Evolutionary conservation across 2,113 vertebrate genomes (phyloP).

Genomic region (Pica pica): DNA sequence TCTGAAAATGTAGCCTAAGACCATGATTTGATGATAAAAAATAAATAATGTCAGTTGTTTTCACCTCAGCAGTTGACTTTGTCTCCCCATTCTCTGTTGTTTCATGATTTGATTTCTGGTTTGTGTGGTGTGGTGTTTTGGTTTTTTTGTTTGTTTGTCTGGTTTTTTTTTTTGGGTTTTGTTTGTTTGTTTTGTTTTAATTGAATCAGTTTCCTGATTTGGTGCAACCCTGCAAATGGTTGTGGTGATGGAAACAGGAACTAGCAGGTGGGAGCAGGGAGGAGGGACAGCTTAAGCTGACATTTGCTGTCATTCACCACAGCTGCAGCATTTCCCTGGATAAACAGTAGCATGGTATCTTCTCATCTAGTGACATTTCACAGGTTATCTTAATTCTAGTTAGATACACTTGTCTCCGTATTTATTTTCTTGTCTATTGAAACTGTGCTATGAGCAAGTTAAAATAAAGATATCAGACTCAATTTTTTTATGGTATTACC

Average conservation of each 20-base stretch:
- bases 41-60: background rate
- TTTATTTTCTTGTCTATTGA: slow-evolving; percentile 2
- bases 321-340: background rate
- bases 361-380: background rate
- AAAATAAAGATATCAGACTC: background rate
- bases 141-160: background rate
- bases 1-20: background rate
- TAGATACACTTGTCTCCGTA: background rate
- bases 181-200: background rate
- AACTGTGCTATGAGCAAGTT: background rate
- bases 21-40: background rate
- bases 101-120: background rate
- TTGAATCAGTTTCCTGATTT: background rate
- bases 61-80: background rate
- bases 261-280: background rate
- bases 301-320: background rate
- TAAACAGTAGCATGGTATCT: background rate
- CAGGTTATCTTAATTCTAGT: background rate
- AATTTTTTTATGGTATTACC: background rate
- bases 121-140: background rate
- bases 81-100: background rate
- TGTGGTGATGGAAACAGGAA: background rate
- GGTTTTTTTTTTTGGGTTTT: no score
- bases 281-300: background rate
- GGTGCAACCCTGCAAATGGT: background rate